A percentile compares a stretch with the other conserved stretches of the same genome.
Evolutionary conservation across 1,140 invertebrate species (phyloP).

Genomic region (Aphelenchoides besseyi): DNA sequence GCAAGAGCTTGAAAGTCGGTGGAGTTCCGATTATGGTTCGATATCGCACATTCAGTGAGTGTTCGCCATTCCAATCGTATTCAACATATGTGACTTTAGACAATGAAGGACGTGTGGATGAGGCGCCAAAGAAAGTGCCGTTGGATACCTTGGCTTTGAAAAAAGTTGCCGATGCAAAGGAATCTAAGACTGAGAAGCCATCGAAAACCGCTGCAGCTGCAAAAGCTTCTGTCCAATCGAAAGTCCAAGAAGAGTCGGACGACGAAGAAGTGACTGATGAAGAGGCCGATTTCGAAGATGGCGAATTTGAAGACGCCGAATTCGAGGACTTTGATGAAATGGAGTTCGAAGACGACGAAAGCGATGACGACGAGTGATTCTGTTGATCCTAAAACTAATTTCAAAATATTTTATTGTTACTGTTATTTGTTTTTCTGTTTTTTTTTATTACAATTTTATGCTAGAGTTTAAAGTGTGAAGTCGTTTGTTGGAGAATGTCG

Average conservation of each 20-base stretch:
- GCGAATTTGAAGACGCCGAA: background rate
- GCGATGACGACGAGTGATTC: constrained; percentile 1
- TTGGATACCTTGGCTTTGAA: background rate
- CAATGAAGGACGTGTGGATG: background rate
- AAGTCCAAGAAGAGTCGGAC: background rate
- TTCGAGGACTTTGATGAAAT: background rate
- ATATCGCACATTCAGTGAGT: background rate
- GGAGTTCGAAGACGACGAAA: background rate
- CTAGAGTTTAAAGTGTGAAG: background rate
- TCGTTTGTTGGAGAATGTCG: too few relatives aligned
- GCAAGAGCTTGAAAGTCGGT: background rate
- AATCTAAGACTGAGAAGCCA: background rate
- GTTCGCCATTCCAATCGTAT: background rate
- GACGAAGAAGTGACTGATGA: background rate
- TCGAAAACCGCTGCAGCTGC: background rate
- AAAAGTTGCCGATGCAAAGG: background rate
- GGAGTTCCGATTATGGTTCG: background rate
- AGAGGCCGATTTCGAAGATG: constrained; percentile 3
- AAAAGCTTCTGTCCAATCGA: background rate
- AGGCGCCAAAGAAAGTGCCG: background rate
- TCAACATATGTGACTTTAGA: background rate
- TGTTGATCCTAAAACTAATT: background rate
- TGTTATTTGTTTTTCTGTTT: constrained; percentile 9
- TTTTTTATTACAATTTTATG: background rate
- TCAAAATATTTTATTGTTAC: background rate